phyloP scores from a whole-genome alignment of 1,140 invertebrate genomes.

The Saccostrea cuccullata region DNA sequence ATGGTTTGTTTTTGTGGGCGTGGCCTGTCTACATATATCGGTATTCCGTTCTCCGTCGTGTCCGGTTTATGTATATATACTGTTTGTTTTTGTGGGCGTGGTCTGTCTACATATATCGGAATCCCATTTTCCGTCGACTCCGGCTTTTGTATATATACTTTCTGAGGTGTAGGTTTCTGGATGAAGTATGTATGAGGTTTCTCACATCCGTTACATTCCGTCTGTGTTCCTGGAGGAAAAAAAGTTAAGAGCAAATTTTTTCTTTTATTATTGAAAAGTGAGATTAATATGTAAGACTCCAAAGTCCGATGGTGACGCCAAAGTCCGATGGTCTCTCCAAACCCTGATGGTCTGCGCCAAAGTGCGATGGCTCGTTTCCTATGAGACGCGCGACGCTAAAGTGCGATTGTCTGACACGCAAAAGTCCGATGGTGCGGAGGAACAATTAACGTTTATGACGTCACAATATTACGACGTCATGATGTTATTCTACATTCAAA shows the following conservation, averaged over 20 bases:
- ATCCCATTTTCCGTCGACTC: not conserved
- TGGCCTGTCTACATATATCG: not conserved
- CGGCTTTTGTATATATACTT: not conserved
- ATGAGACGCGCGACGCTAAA: no score
- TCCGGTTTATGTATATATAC: not conserved
- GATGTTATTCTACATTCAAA: no score
- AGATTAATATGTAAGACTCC: no score
- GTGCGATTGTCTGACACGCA: no score
- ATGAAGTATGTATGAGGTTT: conserved; percentile 20
- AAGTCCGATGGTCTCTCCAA: no score
- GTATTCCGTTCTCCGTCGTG: not conserved
- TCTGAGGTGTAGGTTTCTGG: conserved; percentile 4
- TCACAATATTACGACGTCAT: no score
- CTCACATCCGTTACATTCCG: not conserved
- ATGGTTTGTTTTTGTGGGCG: conserved; percentile 27
- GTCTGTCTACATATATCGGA: not conserved
- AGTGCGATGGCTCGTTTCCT: no score
- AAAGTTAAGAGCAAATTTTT: no score
- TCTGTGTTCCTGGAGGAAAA: not conserved
- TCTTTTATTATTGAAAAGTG: not conserved
- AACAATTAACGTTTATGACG: no score
- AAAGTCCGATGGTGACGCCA: no score
- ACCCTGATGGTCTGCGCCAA: no score
- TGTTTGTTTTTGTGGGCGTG: conserved; percentile 20
- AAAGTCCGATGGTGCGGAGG: no score